Evolutionary conservation across 2,888 invertebrate genomes (phyloP).

Genomic region (Artemia sinica): DNA sequence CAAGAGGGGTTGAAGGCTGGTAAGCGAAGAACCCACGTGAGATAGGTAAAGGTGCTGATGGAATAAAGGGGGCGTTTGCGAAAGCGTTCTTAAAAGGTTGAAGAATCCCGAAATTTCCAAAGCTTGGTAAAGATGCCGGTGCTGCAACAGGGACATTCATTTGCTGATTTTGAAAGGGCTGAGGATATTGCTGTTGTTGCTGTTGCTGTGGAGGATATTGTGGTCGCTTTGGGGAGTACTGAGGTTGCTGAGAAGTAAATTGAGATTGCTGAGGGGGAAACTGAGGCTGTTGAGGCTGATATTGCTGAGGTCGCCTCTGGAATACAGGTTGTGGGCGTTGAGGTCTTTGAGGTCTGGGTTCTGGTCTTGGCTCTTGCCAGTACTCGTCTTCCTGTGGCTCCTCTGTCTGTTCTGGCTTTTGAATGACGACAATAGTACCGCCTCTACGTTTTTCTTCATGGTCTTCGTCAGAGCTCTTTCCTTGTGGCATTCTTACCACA

Average conservation of each 20-base stretch:
- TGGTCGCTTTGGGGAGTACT: neutral
- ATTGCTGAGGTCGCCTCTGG: neutral
- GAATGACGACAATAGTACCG: conserved; percentile 4
- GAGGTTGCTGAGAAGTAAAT: neutral
- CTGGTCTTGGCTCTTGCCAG: neutral
- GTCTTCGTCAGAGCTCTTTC: neutral
- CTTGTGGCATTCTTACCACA: conserved; percentile 3
- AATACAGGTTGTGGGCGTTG: neutral
- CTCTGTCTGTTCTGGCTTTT: conserved; percentile 4
- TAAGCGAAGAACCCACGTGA: neutral
- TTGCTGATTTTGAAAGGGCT: neutral
- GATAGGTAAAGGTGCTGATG: conserved; percentile 6
- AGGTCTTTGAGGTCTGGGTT: too few relatives aligned
- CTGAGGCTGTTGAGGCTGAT: neutral
- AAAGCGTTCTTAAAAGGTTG: conserved; percentile 1
- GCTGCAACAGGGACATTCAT: neutral
- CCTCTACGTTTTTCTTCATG: neutral
- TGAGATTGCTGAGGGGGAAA: neutral
- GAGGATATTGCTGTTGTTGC: neutral
- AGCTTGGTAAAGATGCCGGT: neutral
- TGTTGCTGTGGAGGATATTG: neutral
- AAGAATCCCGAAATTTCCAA: neutral
- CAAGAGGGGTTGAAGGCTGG: conserved; percentile 11
- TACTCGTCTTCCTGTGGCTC: neutral
- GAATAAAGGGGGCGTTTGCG: neutral